Conservation (phyloP, 2,113 vertebrate genomes). For the Fukomys damarensis region DNA sequence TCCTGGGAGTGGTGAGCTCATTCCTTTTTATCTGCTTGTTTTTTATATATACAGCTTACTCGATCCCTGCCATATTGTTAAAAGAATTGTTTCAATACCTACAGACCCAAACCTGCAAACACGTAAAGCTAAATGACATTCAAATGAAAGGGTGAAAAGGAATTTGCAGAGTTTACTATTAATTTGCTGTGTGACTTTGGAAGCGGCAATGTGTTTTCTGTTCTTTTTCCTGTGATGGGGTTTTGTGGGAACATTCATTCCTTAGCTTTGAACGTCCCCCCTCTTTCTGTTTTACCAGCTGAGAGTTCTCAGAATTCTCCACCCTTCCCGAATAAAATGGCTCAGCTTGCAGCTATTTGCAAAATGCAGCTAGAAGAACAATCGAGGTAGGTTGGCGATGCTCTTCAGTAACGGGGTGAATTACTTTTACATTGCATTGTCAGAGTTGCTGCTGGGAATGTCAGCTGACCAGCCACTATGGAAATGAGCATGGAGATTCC, state of each 20-base stretch:
- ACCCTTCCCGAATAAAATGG: constrained; percentile 89
- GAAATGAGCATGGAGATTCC: background rate
- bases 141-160: background rate
- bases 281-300: constrained; percentile 62
- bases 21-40: background rate
- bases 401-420: background rate
- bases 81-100: constrained; percentile 5
- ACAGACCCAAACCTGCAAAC: background rate
- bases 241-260: background rate
- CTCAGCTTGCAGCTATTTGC: constrained; percentile 92
- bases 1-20: background rate
- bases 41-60: background rate
- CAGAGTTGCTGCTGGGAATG: background rate
- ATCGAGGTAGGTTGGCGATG: constrained; percentile 87
- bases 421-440: background rate
- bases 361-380: constrained; percentile 92
- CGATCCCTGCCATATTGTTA: background rate
- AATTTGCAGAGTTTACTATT: background rate
- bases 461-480: background rate
- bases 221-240: background rate
- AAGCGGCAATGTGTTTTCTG: background rate
- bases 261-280: background rate
- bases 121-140: background rate
- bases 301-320: constrained; percentile 76
- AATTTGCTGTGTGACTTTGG: background rate